A percentile compares a stretch with the other conserved stretches of the same genome.
phyloP scores from a whole-genome alignment of 2,888 invertebrate genomes.

The Zygothrica quintamaculata region DNA sequence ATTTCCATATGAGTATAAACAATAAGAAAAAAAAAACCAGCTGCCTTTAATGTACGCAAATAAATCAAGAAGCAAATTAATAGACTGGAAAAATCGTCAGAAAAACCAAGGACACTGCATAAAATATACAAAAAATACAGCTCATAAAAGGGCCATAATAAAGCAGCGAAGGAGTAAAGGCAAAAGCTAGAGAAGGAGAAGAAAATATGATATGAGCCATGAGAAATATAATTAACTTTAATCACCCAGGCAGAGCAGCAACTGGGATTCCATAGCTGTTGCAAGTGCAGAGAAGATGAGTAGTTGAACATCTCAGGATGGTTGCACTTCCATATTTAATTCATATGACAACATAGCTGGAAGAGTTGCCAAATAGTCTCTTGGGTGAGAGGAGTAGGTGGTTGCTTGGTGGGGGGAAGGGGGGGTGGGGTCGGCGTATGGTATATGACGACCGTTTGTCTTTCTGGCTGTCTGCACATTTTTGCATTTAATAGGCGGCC shows the following conservation, averaged over 20 bases:
- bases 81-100: conserved; percentile 75
- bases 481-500: conserved; percentile 76
- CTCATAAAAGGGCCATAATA: conserved; percentile 38
- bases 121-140: conserved; percentile 30
- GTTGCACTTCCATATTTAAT: conserved; percentile 74
- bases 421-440: not conserved
- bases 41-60: conserved; percentile 38
- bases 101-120: conserved; percentile 67
- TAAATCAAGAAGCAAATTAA: conserved; percentile 75
- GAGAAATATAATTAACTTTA: conserved; percentile 80
- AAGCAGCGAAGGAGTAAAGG: conserved; percentile 9
- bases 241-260: conserved; percentile 66
- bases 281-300: conserved; percentile 27
- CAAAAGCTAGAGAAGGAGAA: not conserved
- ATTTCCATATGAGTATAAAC: conserved; percentile 47
- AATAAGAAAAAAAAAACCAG: conserved; percentile 24
- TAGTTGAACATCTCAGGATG: too few species aligned
- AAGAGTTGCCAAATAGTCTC: conserved; percentile 35
- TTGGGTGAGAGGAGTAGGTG: not conserved
- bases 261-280: conserved; percentile 10
- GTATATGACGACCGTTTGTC: conserved; percentile 58
- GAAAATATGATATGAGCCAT: conserved; percentile 70
- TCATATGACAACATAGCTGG: conserved; percentile 59
- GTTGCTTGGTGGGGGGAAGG: not conserved
- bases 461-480: conserved; percentile 76